Base-by-base conservation (phyloP, 1,140 invertebrate species). In the honey bee (Apis mellifera) region DNA sequence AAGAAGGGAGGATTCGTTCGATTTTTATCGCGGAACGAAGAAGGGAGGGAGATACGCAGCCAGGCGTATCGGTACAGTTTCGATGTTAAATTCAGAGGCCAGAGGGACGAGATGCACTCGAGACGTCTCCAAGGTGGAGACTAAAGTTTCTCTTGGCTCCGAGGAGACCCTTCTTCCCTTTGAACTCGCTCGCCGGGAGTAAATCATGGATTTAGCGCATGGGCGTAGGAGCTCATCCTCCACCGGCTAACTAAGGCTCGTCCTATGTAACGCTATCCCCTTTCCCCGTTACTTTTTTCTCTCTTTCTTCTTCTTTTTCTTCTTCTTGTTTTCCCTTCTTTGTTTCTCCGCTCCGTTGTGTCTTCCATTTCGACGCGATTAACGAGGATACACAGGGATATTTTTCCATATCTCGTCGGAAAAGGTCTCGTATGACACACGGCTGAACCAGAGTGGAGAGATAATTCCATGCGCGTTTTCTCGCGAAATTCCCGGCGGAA, bases 81-180 rank as follows among this genome's bases (percentile, higher is more conserved):
- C 79, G 79, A 82, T 82, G 79, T 82, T 82, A 82, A 82, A 82
- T 82, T 76, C 66, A 82, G 75, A 65, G 84, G 73, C 64, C 55
- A 76, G 78, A 68, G 79, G 78, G 85, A 79, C 85, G 84, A 87
- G 85, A 64, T 82, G 75, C 85, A 87, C 85, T 87, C 84, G 81
- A 86, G 85, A 83, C 85, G 84, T 73, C 84, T 79, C 79, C 76
- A 76, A 87, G 84, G 65, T 78, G 65, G 76, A 78, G 54, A 83
- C 80, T 82, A 77, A 87, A 87, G 81, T 86, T 87, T 87, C 75
- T 77, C 82, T 69, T 78, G 62, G 48, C 73, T 83, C 84, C 72
- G 78, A 73, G 57, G 76, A 83, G 74, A 78, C 75, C 69, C 59
- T 83, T 71, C 82, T 83, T 66, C 82, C 69, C 82, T 78, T 78